Conservation (phyloP, 2,797 vertebrate genomes). For the Sphaeramia orbicularis region DNA sequence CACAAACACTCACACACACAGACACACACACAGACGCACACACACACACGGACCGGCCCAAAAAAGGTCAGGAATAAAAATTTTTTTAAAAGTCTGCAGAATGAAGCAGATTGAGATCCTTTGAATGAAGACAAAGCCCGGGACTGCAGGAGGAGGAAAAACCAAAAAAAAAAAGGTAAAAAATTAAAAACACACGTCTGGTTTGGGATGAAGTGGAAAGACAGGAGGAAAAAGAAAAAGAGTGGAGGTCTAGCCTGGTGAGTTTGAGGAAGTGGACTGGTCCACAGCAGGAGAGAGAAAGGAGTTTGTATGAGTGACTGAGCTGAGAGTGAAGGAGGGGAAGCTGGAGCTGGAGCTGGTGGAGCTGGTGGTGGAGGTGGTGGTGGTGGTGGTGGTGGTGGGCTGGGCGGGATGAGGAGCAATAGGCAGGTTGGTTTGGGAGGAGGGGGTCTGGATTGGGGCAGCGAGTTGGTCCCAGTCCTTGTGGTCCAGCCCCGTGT, state of each 20-base stretch:
- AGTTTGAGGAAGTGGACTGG: slow-evolving; percentile 74
- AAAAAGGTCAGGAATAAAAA: slow-evolving; percentile 39
- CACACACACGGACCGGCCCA: slow-evolving; percentile 29
- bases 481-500: slow-evolving; percentile 65
- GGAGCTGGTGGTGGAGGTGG: slow-evolving; percentile 54
- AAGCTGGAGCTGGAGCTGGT: slow-evolving; percentile 58
- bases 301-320: slow-evolving; percentile 53
- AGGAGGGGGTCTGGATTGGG: slow-evolving; percentile 68
- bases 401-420: slow-evolving; percentile 72
- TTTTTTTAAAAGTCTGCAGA: slow-evolving; percentile 25
- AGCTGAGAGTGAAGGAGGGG: slow-evolving; percentile 72
- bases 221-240: slow-evolving; percentile 42
- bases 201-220: slow-evolving; percentile 54
- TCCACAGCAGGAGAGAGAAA: slow-evolving; percentile 67
- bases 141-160: slow-evolving; percentile 26
- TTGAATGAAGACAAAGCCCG: slow-evolving; percentile 13
- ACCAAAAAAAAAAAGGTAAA: slow-evolving; percentile 3
- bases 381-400: slow-evolving; percentile 53
- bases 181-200: not conserved
- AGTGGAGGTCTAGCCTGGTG: slow-evolving; percentile 66
- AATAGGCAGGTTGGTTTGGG: slow-evolving; percentile 62
- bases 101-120: slow-evolving; percentile 18
- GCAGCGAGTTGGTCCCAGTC: slow-evolving; percentile 67
- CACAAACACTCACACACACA: slow-evolving; percentile 37
- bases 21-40: slow-evolving; percentile 19